Base-by-base conservation (phyloP, 1,140 invertebrate species). In the Penaeus vannamei region DNA sequence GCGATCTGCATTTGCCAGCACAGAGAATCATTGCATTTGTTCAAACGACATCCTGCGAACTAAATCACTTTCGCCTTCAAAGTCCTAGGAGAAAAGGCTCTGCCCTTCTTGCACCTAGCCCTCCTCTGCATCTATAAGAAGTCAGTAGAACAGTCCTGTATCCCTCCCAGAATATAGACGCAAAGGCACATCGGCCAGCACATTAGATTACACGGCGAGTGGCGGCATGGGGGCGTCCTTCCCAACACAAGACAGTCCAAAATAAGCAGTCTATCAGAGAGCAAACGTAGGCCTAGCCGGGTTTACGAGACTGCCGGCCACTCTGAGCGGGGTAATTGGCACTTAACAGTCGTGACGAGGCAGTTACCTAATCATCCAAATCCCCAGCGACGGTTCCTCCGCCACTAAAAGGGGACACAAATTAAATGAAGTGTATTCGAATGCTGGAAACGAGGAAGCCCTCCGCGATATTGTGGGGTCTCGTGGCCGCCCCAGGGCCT, bases 301-400 rank as follows among this genome's bases (percentile, higher is more conserved):
- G 23, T 87, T 87, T 87, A 82, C 80, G 86, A 87, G 62, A 69
- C 12, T 10, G 53, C 61, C 17, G 86, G 20, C 20, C 86, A 83
- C 86, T 53, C 23, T 64, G 29, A 72, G 62, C 64, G 86, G 42
- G 64, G 61, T 82, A 82, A 87, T 59, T 82, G 86, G 32, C 86
- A 87, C 86, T 87, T 82, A 87, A 87, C 86, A 87, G 86, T 87
- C 86, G 86, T 87, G 69, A 82, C 80, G 86, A 82, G 61, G 86
- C 79, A 83, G 60, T 87, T 87, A 87, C 86, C 64, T 82, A 82
- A 87, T 87, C 86, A 83, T 82, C 86, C 60, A 81, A 87, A 87
- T 87, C 86, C 86, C 86, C 23, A 29, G 53, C 60, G 86, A 66
- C 60, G 62, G 77, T 69, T 66, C 26, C 76, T 81, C 22, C 22